These are phyloP conservation scores for Sphaeramia orbicularis DNA, from an alignment of 2,797 vertebrate species.

Conservation along the genomic window DNA sequence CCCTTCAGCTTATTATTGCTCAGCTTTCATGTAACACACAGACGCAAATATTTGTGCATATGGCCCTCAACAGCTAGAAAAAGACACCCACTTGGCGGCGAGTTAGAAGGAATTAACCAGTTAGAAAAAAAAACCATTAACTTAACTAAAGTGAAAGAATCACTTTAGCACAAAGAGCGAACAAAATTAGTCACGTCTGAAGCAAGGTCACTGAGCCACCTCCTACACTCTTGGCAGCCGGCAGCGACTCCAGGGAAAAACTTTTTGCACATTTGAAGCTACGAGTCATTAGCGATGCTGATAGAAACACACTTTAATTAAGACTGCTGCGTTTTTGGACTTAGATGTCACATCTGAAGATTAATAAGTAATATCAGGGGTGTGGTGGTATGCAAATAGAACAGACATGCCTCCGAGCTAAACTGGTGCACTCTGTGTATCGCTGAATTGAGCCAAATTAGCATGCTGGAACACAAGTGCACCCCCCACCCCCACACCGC, in stretches of 20 bases:
- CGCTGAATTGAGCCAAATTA: slow-evolving; percentile 63
- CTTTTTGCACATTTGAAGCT: slow-evolving; percentile 56
- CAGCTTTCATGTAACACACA: slow-evolving; percentile 36
- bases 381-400: slow-evolving; percentile 65
- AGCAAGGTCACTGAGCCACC: slow-evolving; percentile 62
- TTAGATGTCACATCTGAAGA: slow-evolving; percentile 63
- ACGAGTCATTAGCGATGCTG: slow-evolving; percentile 66
- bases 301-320: slow-evolving; percentile 71
- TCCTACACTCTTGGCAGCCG: slow-evolving; percentile 63
- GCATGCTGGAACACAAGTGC: slow-evolving; percentile 66
- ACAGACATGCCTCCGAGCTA: slow-evolving; percentile 60
- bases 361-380: slow-evolving; percentile 68
- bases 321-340: slow-evolving; percentile 61
- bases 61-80: slow-evolving; percentile 19
- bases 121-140: slow-evolving; percentile 5
- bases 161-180: slow-evolving; percentile 50
- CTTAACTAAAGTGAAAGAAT: slow-evolving; percentile 37
- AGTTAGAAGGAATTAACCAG: slow-evolving; percentile 30
- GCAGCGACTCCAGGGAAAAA: slow-evolving; percentile 49
- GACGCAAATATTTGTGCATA: slow-evolving; percentile 24
- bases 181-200: slow-evolving; percentile 59
- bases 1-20: slow-evolving; percentile 32
- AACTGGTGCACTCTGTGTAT: slow-evolving; percentile 52
- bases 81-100: slow-evolving; percentile 14
- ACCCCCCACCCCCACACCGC: too few relatives aligned